These are phyloP conservation scores for Benitochromis conjunctus DNA, from an alignment of 2,113 vertebrate genomes.

Conservation along the genomic window DNA sequence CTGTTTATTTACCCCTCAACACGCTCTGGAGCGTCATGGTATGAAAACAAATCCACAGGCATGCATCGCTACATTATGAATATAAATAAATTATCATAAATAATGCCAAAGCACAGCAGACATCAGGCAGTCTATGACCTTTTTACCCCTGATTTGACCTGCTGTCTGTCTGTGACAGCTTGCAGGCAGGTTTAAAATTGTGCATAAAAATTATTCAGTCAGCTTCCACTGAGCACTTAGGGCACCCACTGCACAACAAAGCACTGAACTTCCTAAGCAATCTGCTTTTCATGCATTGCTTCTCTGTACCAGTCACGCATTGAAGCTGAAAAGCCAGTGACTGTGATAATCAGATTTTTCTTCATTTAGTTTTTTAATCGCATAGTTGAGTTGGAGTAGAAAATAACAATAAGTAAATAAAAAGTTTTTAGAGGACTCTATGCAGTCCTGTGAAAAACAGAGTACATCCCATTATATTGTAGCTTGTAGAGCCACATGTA, in stretches of 20 bases:
- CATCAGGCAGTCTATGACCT: background rate
- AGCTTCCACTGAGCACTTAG: background rate
- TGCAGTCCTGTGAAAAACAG: background rate
- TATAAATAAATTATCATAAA: background rate
- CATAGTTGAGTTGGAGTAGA: background rate
- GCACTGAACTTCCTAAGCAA: background rate
- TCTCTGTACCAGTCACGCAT: background rate
- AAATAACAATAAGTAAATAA: background rate
- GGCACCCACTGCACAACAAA: background rate
- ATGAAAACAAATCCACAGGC: background rate
- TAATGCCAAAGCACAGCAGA: background rate
- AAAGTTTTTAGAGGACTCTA: background rate
- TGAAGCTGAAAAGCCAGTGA: background rate
- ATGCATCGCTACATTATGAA: background rate
- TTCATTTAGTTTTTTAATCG: background rate
- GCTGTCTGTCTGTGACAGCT: background rate
- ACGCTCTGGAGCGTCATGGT: background rate
- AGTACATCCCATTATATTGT: background rate
- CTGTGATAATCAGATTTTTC: background rate
- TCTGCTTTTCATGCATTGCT: background rate
- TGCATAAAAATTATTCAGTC: background rate
- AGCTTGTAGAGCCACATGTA: background rate
- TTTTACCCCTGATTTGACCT: background rate
- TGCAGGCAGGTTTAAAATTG: background rate
- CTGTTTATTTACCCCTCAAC: background rate